A percentile compares a stretch with the other conserved stretches of the same genome.
These are phyloP conservation scores for Sterna hirundo DNA, from an alignment of 2,113 vertebrate species.

Conservation along the genomic window DNA sequence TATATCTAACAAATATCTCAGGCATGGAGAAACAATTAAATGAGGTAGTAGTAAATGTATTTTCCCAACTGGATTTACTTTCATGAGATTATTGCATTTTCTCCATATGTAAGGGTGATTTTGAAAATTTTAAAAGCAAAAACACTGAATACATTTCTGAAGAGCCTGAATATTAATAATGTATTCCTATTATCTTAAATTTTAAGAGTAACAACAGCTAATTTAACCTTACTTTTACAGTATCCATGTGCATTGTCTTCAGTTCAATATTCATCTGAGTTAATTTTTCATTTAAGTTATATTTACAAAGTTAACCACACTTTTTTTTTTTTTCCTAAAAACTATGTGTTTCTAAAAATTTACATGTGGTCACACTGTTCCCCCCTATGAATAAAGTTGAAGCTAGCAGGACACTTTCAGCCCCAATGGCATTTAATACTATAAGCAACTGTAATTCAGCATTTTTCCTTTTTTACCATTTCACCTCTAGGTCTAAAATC, in stretches of 20 bases:
- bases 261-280: not conserved
- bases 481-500: not conserved
- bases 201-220: not conserved
- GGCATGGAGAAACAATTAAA: not conserved
- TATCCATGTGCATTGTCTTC: not conserved
- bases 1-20: not conserved
- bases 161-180: not conserved
- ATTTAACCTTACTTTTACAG: not conserved
- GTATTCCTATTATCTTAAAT: not conserved
- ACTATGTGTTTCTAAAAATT: not conserved
- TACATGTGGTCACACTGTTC: not conserved
- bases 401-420: not conserved
- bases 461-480: not conserved
- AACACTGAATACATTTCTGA: not conserved
- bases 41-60: not conserved
- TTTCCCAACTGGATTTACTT: not conserved
- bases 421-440: not conserved
- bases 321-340: not conserved
- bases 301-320: not conserved
- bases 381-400: not conserved
- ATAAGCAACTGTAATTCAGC: not conserved
- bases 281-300: not conserved
- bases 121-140: not conserved
- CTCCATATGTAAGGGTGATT: not conserved
- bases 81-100: not conserved